A percentile compares a stretch with the other conserved stretches of the same genome.
These are phyloP conservation scores for Tipula confusa DNA, from an alignment of 2,888 invertebrate genomes.

Conservation along the genomic window DNA sequence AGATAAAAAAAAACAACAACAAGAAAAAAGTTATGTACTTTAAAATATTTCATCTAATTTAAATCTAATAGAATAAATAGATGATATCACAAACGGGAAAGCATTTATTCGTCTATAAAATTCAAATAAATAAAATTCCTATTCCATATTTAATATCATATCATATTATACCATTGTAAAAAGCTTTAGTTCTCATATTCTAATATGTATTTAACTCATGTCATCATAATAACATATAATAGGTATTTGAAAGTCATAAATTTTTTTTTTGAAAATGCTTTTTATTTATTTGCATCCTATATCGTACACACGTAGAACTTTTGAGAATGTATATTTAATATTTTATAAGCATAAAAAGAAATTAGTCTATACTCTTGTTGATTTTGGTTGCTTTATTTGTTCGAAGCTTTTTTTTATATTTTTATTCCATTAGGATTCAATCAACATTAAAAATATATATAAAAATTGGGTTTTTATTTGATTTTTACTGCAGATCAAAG, in stretches of 20 bases:
- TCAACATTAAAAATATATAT: not conserved
- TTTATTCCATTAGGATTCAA: slow-evolving; percentile 25
- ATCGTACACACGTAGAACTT: not conserved
- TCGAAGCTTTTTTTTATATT: not conserved
- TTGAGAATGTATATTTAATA: not conserved
- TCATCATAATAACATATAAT: too few species aligned
- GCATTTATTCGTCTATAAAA: not conserved
- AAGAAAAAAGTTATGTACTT: not conserved
- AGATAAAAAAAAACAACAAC: not conserved
- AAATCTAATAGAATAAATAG: not conserved
- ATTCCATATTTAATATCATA: not conserved
- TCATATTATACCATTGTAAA: not conserved
- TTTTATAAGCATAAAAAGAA: not conserved
- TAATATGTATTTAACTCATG: too few species aligned
- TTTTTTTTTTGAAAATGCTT: not conserved
- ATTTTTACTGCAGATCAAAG: not conserved
- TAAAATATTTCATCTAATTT: not conserved
- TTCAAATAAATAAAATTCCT: not conserved
- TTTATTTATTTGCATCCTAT: not conserved
- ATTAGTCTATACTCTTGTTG: not conserved
- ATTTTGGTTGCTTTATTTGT: not conserved
- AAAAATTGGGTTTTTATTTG: slow-evolving; percentile 5
- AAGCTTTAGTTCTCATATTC: not conserved
- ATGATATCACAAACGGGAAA: not conserved
- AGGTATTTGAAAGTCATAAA: not conserved